Conservation (phyloP, 1,140 invertebrate genomes). For the Conus ventricosus region DNA sequence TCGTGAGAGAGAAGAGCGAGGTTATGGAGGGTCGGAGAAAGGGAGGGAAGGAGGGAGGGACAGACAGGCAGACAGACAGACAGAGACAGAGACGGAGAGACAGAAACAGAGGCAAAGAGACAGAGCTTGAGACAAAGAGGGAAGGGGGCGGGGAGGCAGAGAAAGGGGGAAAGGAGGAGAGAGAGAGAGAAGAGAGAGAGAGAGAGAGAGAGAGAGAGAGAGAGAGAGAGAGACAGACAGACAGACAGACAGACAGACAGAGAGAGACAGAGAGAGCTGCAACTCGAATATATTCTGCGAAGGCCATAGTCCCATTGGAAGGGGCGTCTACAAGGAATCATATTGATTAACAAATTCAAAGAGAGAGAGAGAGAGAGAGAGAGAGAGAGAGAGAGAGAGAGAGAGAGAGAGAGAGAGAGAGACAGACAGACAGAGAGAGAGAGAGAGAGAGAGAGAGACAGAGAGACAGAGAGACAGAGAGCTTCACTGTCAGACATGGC, state of each 20-base stretch:
- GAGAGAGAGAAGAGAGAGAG: not conserved
- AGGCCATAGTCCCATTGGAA: too few species aligned
- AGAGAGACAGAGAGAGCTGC: not conserved
- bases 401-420: not conserved
- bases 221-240: not conserved
- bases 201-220: constrained; percentile 10
- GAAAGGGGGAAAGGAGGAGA: not conserved
- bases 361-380: too few species aligned
- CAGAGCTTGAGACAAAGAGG: not conserved
- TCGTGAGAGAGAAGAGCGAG: not conserved
- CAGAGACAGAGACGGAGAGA: not conserved
- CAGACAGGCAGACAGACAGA: too few species aligned
- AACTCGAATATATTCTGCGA: too few species aligned
- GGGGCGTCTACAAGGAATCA: too few species aligned
- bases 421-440: not conserved
- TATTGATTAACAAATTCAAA: too few species aligned
- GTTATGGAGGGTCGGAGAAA: not conserved
- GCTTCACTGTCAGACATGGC: not conserved
- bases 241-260: not conserved
- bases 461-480: not conserved
- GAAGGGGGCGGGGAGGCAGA: not conserved
- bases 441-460: not conserved
- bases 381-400: too few species aligned
- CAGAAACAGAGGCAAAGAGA: not conserved
- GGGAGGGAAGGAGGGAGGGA: not conserved